Evolutionary conservation across 2,888 invertebrate species (phyloP).

Genomic region (Morpho helenor): DNA sequence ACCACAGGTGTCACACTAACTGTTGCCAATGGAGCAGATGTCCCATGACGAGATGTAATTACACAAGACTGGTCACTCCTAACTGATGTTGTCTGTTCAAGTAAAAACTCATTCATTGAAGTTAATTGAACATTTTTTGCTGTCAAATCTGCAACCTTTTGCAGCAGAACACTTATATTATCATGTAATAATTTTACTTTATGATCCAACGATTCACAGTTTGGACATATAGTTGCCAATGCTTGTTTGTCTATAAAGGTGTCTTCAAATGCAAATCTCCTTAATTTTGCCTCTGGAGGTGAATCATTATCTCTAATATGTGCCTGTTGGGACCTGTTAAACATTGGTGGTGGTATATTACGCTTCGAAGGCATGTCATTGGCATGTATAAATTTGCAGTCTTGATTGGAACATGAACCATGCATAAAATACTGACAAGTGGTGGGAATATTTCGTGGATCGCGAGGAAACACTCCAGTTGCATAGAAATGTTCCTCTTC

Average conservation of each 20-base stretch:
- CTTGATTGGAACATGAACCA: conserved; percentile 76
- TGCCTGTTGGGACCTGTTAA: conserved; percentile 42
- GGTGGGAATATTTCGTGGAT: conserved; percentile 53
- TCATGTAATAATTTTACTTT: conserved; percentile 69
- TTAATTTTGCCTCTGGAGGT: conserved; percentile 66
- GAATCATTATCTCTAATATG: conserved; percentile 57
- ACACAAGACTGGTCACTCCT: conserved; percentile 68
- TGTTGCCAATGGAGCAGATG: conserved; percentile 68
- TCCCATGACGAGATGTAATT: conserved; percentile 69
- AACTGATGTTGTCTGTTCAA: conserved; percentile 63
- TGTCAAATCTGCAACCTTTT: conserved; percentile 64
- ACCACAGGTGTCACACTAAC: conserved; percentile 73
- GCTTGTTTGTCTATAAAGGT: conserved; percentile 52
- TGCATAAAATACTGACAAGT: conserved; percentile 81
- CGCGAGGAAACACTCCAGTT: conserved; percentile 80
- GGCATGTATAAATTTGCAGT: conserved; percentile 54
- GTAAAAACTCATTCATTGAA: conserved; percentile 72
- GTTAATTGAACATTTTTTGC: conserved; percentile 70
- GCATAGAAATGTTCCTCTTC: conserved; percentile 84
- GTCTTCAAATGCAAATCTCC: conserved; percentile 59
- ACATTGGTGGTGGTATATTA: conserved; percentile 46
- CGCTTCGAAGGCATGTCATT: conserved; percentile 43
- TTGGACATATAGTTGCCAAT: conserved; percentile 49
- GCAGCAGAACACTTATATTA: conserved; percentile 68
- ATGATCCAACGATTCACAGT: conserved; percentile 63